A percentile compares a stretch with the other conserved stretches of the same genome.
These are phyloP conservation scores for Capreolus pygargus DNA, from an alignment of 2,113 vertebrate species.

Conservation along the genomic window DNA sequence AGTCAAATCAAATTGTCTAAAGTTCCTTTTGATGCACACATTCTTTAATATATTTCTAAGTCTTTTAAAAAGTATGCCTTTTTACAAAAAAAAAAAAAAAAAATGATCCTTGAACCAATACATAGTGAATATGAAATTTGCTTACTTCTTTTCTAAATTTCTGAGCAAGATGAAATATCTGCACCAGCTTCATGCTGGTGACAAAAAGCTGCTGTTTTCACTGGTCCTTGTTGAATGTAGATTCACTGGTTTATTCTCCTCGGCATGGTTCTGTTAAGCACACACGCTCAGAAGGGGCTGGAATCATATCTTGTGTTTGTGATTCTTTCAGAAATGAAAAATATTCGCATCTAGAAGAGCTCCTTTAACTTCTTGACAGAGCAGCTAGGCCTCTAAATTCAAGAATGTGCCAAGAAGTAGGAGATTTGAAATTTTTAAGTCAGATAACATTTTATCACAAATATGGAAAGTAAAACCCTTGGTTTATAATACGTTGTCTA, in stretches of 20 bases:
- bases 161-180: not conserved
- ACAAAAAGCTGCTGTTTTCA: not conserved
- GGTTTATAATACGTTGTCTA: constrained; percentile 27
- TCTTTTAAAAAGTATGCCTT: constrained; percentile 3
- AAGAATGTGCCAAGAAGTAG: constrained; percentile 14
- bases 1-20: not conserved
- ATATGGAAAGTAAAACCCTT: not conserved
- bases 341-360: not conserved
- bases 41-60: not conserved
- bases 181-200: not conserved
- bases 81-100: not conserved
- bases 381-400: constrained; percentile 41
- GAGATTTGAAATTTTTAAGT: constrained; percentile 31
- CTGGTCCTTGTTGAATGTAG: not conserved
- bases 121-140: not conserved
- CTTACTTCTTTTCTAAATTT: not conserved
- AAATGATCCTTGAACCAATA: not conserved
- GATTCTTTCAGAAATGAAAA: constrained; percentile 54
- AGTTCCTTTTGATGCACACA: not conserved
- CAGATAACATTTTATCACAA: constrained; percentile 25
- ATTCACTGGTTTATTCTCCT: not conserved
- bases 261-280: not conserved
- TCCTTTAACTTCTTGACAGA: constrained; percentile 46
- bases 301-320: not conserved
- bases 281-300: not conserved